Base-by-base conservation (phyloP, 92 coral and sea anemone genomes). In the Heteractis magnifica region DNA sequence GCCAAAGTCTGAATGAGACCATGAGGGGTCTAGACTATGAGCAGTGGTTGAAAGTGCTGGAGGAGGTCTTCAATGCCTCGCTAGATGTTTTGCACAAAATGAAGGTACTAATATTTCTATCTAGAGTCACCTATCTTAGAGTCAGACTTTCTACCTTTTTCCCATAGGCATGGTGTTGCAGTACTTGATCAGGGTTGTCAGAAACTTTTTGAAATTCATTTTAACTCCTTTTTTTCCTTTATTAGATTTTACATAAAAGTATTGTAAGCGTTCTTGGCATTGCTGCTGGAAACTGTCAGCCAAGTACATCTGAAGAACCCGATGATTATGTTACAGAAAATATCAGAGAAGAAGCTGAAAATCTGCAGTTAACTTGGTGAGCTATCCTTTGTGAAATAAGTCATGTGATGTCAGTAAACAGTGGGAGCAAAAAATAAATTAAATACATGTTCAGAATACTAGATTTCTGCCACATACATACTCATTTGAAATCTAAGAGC, bases 11-110 rank as follows among this genome's bases (percentile, higher is more conserved):
- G 19, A 92, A 89, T 70, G 98, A 97, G 34, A 86, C 94, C 9
- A 84, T 97, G 98, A 88, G 94, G 75, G 87, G 94, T 41, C 89
- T 97, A 73, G 97, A 94, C 84, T 94, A 94, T 72, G 92, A 83
- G 50, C 97, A 91, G 83, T 97, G 99, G 99, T 84, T 97, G 83
- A 90, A 72, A 19, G 94, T 97, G 98, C 85, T 97, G 65, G 51
- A 88, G 75, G 87, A 82, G 81, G 99, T 97, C 65, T 97, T 97
- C 78, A 90, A 82, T 52, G 91, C 95, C 41, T 86, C 94, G n/a
- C 86, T 93, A 44, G 91, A 92, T 49, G 92, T 91, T 14, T 85
- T 97, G 26, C 82, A 88, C 26, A 93, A 95, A 86, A 97, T 97
- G 98, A 90, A 93, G 97, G 98, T 34, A 34, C 44, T 34, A 34